phyloP scores from a whole-genome alignment of 1,140 invertebrate species.

The Dendroctonus ponderosae region DNA sequence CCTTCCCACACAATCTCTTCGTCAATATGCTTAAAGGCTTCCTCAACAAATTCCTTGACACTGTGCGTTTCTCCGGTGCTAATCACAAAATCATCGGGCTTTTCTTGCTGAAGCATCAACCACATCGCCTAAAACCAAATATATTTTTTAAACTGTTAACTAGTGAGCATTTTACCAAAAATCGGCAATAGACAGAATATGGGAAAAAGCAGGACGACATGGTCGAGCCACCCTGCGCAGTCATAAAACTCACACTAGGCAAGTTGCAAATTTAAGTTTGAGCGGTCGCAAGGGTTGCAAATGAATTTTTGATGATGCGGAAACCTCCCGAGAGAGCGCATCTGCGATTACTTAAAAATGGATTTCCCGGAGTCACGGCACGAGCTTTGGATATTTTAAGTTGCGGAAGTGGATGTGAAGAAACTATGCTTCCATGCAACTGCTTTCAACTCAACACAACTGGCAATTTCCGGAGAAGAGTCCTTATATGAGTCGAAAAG shows the following conservation, averaged over 20 bases:
- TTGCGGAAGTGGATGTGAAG: no score
- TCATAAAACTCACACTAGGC: slow-evolving; percentile 19
- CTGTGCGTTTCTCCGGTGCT: slow-evolving; percentile 94
- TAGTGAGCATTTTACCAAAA: no score
- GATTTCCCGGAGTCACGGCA: slow-evolving; percentile 7
- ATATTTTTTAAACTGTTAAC: background rate
- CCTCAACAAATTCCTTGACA: slow-evolving; percentile 95
- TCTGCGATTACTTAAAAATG: slow-evolving; percentile 14
- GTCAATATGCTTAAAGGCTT: slow-evolving; percentile 79
- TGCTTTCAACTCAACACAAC: no score
- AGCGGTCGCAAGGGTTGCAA: slow-evolving; percentile 15
- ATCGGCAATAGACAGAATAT: background rate
- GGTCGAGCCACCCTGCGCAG: background rate
- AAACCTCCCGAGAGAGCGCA: background rate
- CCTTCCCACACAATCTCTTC: slow-evolving; percentile 83
- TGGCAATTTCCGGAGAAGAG: no score
- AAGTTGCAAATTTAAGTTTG: slow-evolving; percentile 22
- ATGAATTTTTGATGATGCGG: slow-evolving; percentile 15
- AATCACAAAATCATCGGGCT: slow-evolving; percentile 95
- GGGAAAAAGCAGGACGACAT: background rate
- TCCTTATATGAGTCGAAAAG: no score
- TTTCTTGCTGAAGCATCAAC: slow-evolving; percentile 95
- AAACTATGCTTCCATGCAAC: no score
- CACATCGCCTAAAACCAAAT: slow-evolving; percentile 86
- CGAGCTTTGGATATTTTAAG: background rate